Conservation (phyloP, 1,140 invertebrate genomes). For the Hetaerina americana region DNA sequence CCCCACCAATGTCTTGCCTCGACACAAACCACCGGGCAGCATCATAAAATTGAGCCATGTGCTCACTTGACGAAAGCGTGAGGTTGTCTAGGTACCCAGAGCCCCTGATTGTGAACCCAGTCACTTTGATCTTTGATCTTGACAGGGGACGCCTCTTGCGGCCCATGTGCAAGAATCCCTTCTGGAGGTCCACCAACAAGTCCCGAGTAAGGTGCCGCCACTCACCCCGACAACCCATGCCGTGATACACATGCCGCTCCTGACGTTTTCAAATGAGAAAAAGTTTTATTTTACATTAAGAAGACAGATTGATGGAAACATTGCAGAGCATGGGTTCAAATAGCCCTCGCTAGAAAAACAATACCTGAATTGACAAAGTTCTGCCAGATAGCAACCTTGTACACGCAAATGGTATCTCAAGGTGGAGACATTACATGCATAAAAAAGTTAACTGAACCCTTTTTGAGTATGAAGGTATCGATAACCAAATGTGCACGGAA, state of each 20-base stretch:
- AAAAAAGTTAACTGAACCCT: no score
- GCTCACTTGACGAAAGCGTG: constrained; percentile 66
- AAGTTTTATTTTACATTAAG: not conserved
- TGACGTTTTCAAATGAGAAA: not conserved
- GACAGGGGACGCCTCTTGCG: constrained; percentile 49
- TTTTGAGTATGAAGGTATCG: no score
- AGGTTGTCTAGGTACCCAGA: constrained; percentile 69
- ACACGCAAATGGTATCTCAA: no score
- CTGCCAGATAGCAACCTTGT: no score
- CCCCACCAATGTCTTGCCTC: constrained; percentile 71
- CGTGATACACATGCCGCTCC: constrained; percentile 51
- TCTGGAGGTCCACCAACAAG: constrained; percentile 81
- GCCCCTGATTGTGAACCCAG: constrained; percentile 36
- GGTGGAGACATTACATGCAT: no score
- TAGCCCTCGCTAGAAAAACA: no score
- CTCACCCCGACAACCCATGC: constrained; percentile 50
- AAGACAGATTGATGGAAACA: not conserved
- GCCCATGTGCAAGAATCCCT: constrained; percentile 46
- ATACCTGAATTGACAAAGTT: no score
- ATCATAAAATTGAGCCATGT: constrained; percentile 80
- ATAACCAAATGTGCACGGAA: no score
- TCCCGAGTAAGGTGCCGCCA: constrained; percentile 81
- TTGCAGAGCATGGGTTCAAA: no score
- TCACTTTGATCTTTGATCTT: constrained; percentile 61
- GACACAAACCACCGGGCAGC: constrained; percentile 86